A percentile compares a stretch with the other conserved stretches of the same genome.
These are phyloP conservation scores for Amphiprion clarkii DNA, from an alignment of 2,797 vertebrate species.

Conservation along the genomic window DNA sequence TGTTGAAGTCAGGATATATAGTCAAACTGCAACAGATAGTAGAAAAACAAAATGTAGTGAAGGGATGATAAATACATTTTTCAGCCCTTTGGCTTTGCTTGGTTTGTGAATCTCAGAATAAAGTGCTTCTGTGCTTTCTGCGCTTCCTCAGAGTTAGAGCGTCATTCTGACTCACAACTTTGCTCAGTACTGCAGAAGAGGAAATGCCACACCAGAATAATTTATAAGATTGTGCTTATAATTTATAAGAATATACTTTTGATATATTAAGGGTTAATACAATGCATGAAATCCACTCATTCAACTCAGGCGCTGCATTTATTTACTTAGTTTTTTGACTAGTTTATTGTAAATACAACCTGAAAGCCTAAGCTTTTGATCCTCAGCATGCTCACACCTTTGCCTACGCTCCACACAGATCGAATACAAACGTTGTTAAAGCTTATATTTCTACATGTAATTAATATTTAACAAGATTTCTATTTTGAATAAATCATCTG, in stretches of 20 bases:
- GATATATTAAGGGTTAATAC: neutral
- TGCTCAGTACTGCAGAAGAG: neutral
- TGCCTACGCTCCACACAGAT: neutral
- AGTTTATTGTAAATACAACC: conserved; percentile 16
- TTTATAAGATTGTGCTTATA: neutral
- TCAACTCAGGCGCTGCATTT: neutral
- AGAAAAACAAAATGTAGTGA: conserved; percentile 9
- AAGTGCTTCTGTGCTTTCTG: conserved; percentile 13
- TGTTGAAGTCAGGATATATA: conserved; percentile 1
- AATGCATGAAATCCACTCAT: neutral
- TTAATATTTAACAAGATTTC: conserved; percentile 16
- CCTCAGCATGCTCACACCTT: neutral
- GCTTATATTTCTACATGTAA: neutral
- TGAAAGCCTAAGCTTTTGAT: conserved; percentile 25
- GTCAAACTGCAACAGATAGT: conserved; percentile 4
- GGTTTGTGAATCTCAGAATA: conserved; percentile 35
- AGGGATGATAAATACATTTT: conserved; percentile 24
- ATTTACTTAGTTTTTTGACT: neutral
- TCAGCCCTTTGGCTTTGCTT: conserved; percentile 29
- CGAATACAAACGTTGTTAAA: conserved; percentile 1
- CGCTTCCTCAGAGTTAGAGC: conserved; percentile 20
- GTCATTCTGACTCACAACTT: neutral
- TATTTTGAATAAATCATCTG: neutral
- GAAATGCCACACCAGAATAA: conserved; percentile 23
- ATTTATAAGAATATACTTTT: neutral